Evolutionary conservation across 2,113 vertebrate species (phyloP).

Genomic region (Thamnaconus septentrionalis): DNA sequence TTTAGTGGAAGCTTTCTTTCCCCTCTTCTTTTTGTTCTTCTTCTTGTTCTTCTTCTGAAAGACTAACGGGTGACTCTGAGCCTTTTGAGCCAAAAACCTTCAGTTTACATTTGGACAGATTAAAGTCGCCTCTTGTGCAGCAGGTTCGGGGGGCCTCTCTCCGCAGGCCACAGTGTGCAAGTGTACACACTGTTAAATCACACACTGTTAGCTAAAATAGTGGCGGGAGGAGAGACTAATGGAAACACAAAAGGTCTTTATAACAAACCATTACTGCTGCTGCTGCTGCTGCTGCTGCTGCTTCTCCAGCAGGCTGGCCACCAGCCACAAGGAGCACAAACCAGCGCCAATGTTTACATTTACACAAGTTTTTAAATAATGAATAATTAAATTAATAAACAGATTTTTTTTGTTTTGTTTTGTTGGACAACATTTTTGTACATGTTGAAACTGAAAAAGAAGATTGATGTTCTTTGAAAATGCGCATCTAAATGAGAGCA

Average conservation of each 20-base stretch:
- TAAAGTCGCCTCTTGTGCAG: conserved; percentile 83
- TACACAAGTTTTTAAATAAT: not conserved
- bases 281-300: conserved; percentile 69
- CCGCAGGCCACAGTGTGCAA: conserved; percentile 77
- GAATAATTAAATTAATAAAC: not conserved
- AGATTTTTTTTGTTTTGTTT: too few relatives aligned
- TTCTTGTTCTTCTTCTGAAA: too few relatives aligned
- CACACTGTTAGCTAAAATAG: conserved; percentile 50
- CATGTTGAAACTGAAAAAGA: too few relatives aligned
- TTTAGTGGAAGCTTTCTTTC: conserved; percentile 68
- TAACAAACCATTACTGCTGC: conserved; percentile 89
- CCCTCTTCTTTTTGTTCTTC: too few relatives aligned
- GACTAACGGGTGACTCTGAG: conserved; percentile 53
- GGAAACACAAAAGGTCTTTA: conserved; percentile 93
- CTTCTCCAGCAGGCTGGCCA: conserved; percentile 71
- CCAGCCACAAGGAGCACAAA: conserved; percentile 16
- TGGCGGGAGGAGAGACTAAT: conserved; percentile 82
- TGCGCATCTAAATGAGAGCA: too few relatives aligned
- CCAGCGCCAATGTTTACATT: conserved; percentile 1
- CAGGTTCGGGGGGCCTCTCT: conserved; percentile 60
- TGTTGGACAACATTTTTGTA: too few relatives aligned
- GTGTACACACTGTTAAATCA: conserved; percentile 86
- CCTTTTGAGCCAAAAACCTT: conserved; percentile 30
- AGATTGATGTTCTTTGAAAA: too few relatives aligned
- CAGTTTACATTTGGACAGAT: conserved; percentile 79